Percentiles rank a stretch among this genome's conserved stretches.
Conservation (phyloP, 2,888 invertebrate genomes). For the Tanaodytes sp. region DNA sequence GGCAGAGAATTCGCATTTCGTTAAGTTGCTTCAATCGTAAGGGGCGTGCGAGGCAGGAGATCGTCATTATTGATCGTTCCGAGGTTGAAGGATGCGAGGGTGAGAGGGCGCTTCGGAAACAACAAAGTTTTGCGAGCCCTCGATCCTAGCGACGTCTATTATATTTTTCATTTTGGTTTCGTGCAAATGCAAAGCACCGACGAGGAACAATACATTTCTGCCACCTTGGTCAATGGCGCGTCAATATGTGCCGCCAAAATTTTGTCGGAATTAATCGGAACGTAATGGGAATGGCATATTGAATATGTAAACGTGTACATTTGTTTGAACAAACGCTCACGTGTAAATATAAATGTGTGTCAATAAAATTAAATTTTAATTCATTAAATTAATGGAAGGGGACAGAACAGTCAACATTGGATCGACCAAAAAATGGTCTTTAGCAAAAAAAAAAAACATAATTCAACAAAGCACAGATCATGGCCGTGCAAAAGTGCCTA, state of each 20-base stretch:
- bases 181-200: not conserved
- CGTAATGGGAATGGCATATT: too few relatives aligned
- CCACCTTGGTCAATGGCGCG: constrained; percentile 44
- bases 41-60: constrained; percentile 59
- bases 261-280: too few relatives aligned
- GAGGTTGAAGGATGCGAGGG: constrained; percentile 54
- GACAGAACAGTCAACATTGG: constrained; percentile 26
- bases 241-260: constrained; percentile 35
- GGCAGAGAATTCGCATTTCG: constrained; percentile 30
- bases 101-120: constrained; percentile 43
- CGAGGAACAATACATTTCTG: too few relatives aligned
- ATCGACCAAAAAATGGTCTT: not conserved
- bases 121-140: constrained; percentile 25
- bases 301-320: too few relatives aligned
- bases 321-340: constrained; percentile 33
- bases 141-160: constrained; percentile 9
- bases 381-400: too few relatives aligned
- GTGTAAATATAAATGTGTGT: constrained; percentile 41
- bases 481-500: constrained; percentile 63
- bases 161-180: constrained; percentile 20
- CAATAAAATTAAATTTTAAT: too few relatives aligned
- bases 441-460: not conserved
- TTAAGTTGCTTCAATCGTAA: constrained; percentile 56
- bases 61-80: constrained; percentile 58
- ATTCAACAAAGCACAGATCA: constrained; percentile 16